These are phyloP conservation scores for Paramuricea clavata DNA, from an alignment of 92 coral and sea anemone species.

Conservation along the genomic window DNA sequence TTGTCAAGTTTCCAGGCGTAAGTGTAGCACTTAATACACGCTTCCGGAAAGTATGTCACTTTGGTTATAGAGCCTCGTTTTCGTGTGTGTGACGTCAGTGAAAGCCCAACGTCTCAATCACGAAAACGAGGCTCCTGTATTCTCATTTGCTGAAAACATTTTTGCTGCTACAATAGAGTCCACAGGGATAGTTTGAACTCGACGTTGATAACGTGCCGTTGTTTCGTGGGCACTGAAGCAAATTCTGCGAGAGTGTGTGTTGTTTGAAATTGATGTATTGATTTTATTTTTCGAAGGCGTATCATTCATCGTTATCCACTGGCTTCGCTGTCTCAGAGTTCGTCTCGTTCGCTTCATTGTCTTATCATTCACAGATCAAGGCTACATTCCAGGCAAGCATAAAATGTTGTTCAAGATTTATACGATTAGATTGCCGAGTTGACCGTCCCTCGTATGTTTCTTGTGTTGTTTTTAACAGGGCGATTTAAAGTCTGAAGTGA, in stretches of 20 bases:
- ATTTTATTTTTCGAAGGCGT: slow-evolving; percentile 62
- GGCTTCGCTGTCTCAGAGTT: slow-evolving; percentile 90
- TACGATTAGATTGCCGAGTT: no score
- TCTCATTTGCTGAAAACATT: background rate
- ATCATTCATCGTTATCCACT: slow-evolving; percentile 77
- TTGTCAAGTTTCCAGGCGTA: slow-evolving; percentile 88
- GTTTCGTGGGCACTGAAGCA: no score
- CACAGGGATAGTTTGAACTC: no score
- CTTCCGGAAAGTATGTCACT: no score
- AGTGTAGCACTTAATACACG: background rate
- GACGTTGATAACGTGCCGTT: no score
- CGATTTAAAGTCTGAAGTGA: background rate
- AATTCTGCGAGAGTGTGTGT: background rate
- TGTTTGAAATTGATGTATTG: background rate
- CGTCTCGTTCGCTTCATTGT: slow-evolving; percentile 81
- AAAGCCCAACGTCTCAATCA: no score
- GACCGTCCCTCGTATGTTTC: no score
- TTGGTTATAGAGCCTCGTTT: no score
- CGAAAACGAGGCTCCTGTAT: no score
- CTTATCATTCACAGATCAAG: slow-evolving; percentile 65
- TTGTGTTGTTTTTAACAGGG: background rate
- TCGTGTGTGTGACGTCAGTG: no score
- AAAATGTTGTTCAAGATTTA: no score
- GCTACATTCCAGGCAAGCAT: slow-evolving; percentile 31
- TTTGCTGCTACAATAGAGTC: no score